Evolutionary conservation across 1,140 invertebrate species (phyloP), one percentile per base, ranked within the genome.

Genomic region (Heterodera schachtii): DNA sequence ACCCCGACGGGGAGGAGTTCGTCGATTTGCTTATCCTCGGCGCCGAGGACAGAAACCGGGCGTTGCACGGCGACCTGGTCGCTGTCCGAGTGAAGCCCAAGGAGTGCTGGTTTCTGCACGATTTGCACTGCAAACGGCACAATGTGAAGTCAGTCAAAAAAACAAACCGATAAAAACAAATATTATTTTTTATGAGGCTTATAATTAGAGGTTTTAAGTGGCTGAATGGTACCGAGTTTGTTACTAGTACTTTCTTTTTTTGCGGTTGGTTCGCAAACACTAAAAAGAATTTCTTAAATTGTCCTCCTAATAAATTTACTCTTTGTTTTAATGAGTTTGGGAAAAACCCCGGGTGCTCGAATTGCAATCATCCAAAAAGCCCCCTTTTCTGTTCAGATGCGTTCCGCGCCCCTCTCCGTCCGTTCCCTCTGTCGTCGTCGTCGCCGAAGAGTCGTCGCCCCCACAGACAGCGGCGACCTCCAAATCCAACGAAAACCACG

Each of bases 31-130:
- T 86, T n/a, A 78, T 86, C 31, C 76, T 86, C 43, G 85, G 85
- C 13, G 3, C 66, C 3, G 80, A 87, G 31, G 84, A 86, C 66
- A 43, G 85, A 21, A 86, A 86, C 71, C 84, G 84, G 19, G 85
- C 84, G 16, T 78, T 86, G 31, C 67, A 87, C 67, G 84, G 86
- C 9, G 84, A 86, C 76, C 66, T 77, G 41, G 84, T 87, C 31
- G 81, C 67, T 2, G 73, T 81, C 3, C 64, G 70, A 44, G 11
- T 81, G 3, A 81, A 77, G 67, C 57, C 75, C 21, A 77, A 79
- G 47, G 74, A 75, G 70, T 13, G 7, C 19, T 81, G 80, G 80
- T 67, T 81, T 66, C 69, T 81, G 60, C 75, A 74, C 71, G 80
- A 80, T 21, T 21, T 49, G 31, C 70, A 78, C 43, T 70, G 77